These are phyloP conservation scores for Chironomus tepperi DNA, from an alignment of 1,140 invertebrate genomes.

Conservation along the genomic window DNA sequence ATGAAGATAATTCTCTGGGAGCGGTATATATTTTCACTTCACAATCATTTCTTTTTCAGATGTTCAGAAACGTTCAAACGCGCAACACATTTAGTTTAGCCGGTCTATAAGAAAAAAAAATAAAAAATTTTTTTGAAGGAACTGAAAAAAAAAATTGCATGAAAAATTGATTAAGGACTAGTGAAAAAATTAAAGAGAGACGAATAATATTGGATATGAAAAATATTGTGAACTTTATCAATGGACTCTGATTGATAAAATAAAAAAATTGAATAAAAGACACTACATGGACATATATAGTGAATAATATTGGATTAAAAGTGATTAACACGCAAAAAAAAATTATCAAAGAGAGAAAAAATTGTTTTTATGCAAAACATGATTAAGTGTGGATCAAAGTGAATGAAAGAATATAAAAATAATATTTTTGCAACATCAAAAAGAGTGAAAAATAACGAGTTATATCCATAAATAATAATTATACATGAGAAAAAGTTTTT, in stretches of 20 bases:
- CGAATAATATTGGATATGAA: not conserved
- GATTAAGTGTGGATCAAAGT: not conserved
- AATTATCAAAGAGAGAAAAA: not conserved
- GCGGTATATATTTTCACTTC: not conserved
- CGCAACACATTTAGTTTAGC: not conserved
- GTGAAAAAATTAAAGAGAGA: constrained; percentile 9
- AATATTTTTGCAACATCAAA: no score
- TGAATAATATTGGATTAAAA: constrained; percentile 10
- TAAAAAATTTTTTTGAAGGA: not conserved
- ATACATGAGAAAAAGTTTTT: no score
- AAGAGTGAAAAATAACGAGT: no score
- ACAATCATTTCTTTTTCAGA: not conserved
- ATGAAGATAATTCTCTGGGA: not conserved
- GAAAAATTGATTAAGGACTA: not conserved
- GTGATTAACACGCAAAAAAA: constrained; percentile 16
- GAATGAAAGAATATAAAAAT: not conserved
- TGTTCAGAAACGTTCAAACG: not conserved
- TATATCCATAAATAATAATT: no score
- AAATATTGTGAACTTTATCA: not conserved
- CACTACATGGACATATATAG: not conserved
- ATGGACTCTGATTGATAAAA: not conserved
- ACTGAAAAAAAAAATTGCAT: not conserved
- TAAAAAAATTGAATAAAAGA: constrained; percentile 4
- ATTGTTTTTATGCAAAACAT: not conserved
- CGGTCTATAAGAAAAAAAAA: no score